A percentile compares a stretch with the other conserved stretches of the same genome.
Conservation (phyloP, 2,888 invertebrate genomes). For the Keiferia lycopersicella region DNA sequence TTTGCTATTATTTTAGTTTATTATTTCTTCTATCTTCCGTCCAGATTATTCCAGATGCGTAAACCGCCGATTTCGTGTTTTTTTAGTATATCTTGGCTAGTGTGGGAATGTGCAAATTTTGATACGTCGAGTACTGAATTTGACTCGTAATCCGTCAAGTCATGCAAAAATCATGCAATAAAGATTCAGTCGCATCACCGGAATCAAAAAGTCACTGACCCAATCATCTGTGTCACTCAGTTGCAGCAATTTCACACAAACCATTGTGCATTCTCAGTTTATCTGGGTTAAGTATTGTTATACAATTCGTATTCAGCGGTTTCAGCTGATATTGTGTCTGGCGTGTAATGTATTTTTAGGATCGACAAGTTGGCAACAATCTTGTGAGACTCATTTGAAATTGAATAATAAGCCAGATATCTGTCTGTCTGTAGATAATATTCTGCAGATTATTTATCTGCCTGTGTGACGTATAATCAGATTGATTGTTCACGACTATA, state of each 20-base stretch:
- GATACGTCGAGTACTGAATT: background rate
- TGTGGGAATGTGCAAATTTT: no score
- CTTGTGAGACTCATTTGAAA: background rate
- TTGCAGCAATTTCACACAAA: background rate
- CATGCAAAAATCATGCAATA: background rate
- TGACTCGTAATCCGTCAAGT: slow-evolving; percentile 4
- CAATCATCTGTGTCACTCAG: background rate
- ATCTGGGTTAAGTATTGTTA: slow-evolving; percentile 24
- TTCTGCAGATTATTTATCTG: no score
- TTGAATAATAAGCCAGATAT: no score
- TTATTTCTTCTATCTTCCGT: no score
- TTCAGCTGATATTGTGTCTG: background rate
- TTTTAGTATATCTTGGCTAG: no score
- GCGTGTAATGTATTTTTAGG: background rate
- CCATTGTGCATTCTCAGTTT: slow-evolving; percentile 16
- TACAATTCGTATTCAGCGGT: slow-evolving; percentile 16
- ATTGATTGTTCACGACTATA: no score
- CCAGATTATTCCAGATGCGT: no score
- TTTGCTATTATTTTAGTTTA: background rate
- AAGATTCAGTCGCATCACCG: background rate
- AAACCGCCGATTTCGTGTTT: no score
- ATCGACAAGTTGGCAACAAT: background rate
- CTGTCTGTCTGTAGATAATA: no score
- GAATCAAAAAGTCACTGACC: background rate
- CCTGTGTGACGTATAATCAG: no score